These are phyloP conservation scores for Alectoris magna DNA, from an alignment of 2,797 vertebrate species.

Conservation along the genomic window DNA sequence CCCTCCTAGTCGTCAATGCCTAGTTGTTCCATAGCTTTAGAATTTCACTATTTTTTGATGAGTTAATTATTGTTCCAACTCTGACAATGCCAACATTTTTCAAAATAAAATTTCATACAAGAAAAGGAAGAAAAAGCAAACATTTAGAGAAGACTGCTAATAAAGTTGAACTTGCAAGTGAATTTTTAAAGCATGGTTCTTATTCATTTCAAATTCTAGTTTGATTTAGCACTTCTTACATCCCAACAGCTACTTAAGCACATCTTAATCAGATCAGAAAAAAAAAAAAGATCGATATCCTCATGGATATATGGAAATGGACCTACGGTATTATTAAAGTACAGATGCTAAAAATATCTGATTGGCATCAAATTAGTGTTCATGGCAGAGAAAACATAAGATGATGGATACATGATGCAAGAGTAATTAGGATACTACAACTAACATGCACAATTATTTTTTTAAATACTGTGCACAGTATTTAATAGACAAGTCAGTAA, in stretches of 20 bases:
- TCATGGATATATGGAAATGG: background rate
- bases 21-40: background rate
- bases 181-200: constrained; percentile 1
- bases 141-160: background rate
- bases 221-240: constrained; percentile 2
- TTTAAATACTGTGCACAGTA: background rate
- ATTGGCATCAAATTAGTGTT: background rate
- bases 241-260: background rate
- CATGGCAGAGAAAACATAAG: background rate
- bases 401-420: background rate
- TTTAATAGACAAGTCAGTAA: background rate
- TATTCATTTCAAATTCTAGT: background rate
- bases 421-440: background rate
- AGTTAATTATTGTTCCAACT: constrained; percentile 19
- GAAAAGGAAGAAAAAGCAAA: background rate
- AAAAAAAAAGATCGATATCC: background rate
- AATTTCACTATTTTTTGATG: background rate
- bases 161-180: background rate
- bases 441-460: background rate
- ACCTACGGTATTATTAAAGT: background rate
- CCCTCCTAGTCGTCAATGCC: background rate
- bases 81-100: background rate
- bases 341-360: background rate
- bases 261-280: background rate
- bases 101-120: background rate